Conservation (phyloP, 1,140 invertebrate species). For the Danaus melanippus region DNA sequence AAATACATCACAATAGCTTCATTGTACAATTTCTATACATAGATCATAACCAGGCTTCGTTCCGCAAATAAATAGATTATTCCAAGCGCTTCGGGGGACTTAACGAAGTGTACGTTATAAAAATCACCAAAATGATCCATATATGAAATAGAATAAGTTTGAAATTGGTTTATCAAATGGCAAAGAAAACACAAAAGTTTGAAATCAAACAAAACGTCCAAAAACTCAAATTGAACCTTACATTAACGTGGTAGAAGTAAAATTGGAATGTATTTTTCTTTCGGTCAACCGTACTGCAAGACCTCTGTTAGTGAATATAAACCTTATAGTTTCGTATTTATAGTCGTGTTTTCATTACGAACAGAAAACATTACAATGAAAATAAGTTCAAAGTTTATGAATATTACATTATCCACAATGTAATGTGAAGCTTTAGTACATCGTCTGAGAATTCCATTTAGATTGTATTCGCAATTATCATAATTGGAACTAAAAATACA, state of each 20-base stretch:
- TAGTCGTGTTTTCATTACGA: too few relatives aligned
- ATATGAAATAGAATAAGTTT: conserved; percentile 5
- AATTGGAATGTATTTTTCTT: conserved; percentile 2
- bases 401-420: conserved; percentile 7
- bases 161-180: conserved; percentile 7
- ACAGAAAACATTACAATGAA: conserved; percentile 11
- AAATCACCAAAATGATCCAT: conserved; percentile 9
- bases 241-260: neutral
- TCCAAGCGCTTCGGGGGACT: conserved; percentile 15
- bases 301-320: too few relatives aligned
- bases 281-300: conserved; percentile 6
- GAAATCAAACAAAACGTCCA: conserved; percentile 3
- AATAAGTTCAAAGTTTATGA: conserved; percentile 15
- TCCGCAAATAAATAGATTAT: conserved; percentile 21
- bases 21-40: conserved; percentile 20
- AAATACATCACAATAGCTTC: conserved; percentile 13
- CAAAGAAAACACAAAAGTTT: conserved; percentile 5
- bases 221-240: conserved; percentile 13
- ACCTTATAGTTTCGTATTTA: too few relatives aligned
- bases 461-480: conserved; percentile 6
- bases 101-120: conserved; percentile 15
- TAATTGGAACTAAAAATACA: conserved; percentile 16
- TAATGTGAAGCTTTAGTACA: conserved; percentile 9
- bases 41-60: conserved; percentile 17
- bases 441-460: conserved; percentile 1